A percentile compares a stretch with the other conserved stretches of the same genome.
phyloP scores from a whole-genome alignment of 1,140 invertebrate species.

The Drosophila mojavensis region DNA sequence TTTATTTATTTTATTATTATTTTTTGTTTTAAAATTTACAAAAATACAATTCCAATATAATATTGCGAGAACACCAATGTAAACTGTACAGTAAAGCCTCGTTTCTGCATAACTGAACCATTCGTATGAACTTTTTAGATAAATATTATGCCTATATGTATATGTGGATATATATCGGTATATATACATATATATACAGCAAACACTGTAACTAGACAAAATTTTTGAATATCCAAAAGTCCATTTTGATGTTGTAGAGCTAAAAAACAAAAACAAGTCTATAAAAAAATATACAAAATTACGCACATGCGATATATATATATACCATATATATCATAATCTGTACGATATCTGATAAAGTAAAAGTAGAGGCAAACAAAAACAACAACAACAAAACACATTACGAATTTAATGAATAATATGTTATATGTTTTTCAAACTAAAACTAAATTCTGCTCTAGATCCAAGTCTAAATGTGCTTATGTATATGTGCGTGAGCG shows the following conservation, averaged over 20 bases:
- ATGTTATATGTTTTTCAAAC: conserved; percentile 7
- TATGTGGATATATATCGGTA: background rate
- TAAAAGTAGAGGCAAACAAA: no score
- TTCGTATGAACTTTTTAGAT: conserved; percentile 61
- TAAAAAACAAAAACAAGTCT: conserved; percentile 5
- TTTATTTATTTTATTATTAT: conserved; percentile 44
- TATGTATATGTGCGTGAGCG: conserved; percentile 31
- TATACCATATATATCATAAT: background rate
- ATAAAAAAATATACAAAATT: conserved; percentile 30
- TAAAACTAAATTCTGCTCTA: conserved; percentile 24
- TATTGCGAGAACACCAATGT: conserved; percentile 37
- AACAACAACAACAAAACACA: background rate
- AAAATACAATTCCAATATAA: conserved; percentile 65
- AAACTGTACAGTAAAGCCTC: conserved; percentile 62
- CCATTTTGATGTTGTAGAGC: conserved; percentile 78
- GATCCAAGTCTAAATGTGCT: conserved; percentile 65
- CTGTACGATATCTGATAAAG: conserved; percentile 12
- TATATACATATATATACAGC: conserved; percentile 25
- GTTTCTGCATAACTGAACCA: conserved; percentile 25
- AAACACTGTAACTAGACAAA: conserved; percentile 20
- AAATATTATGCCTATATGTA: conserved; percentile 57
- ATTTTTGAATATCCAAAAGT: conserved; percentile 41
- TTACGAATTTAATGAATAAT: conserved; percentile 65
- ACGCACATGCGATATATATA: conserved; percentile 24
- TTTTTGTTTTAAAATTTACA: conserved; percentile 71